Evolutionary conservation across 1,140 invertebrate genomes (phyloP), one percentile per base, ranked within the genome.

Genomic region (Ephestia elutella): DNA sequence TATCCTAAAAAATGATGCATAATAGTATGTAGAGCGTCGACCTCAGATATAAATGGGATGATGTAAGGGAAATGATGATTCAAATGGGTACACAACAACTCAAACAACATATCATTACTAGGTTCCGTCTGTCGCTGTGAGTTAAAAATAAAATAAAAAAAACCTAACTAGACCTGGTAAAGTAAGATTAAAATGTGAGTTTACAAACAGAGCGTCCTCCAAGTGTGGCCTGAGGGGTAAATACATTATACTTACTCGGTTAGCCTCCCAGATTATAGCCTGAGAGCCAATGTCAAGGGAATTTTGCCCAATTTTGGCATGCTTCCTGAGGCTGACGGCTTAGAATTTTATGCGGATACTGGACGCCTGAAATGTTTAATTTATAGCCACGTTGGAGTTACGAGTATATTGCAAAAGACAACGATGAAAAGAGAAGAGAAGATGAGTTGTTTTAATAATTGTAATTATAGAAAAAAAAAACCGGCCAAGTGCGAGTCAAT

Each of bases 261-360:
- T 9, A 15, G 38, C 1, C 2, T 15, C 38, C 38, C n/a, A 15
- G 13, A 44, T 44, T 44, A 15, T 44, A 44, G 38, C 9, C 38
- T n/a, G 15, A 2, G 15, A 44, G 38, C 38, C 38, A 17, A 44
- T 44, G 38, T 44, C 38, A 15, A 15, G 38, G 38, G 38, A 44
- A 44, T 44, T 44, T 44, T 44, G 38, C 5, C 38, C n/a, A 44
- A 44, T 44, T 44, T 44, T 44, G 38, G 38, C 38, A 44, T 44
- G 10, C 13, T 15, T 44, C 38, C 38, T 44, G 38, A 4, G n/a
- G 38, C 38, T 44, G 38, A 44, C 38, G 2, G 38, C 13, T 44
- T 15, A 44, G 38, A 44, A 44, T 44, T 44, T 44, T 44, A 44
- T 44, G 38, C 15, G 38, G n/a, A 44, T 15, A 15, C 38, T 15